A percentile compares a stretch with the other conserved stretches of the same genome.
phyloP scores from a whole-genome alignment of 2,113 vertebrate species.

The Pseudorhombus dupliciocellatus region DNA sequence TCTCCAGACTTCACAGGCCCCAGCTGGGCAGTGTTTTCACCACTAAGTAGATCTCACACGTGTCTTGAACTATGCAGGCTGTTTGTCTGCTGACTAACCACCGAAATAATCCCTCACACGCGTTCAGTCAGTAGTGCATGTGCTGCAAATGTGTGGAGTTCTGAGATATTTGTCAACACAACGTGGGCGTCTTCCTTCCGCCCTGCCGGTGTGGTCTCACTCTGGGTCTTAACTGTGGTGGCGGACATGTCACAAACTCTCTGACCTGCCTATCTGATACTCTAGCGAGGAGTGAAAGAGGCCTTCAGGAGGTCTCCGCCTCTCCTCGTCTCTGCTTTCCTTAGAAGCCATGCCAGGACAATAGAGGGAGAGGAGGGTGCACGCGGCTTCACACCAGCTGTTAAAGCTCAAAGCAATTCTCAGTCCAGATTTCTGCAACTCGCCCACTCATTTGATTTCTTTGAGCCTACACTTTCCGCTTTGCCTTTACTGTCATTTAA shows the following conservation, averaged over 20 bases:
- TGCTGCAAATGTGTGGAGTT: slow-evolving; percentile 48
- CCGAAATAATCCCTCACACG: slow-evolving; percentile 59
- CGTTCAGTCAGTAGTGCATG: slow-evolving; percentile 43
- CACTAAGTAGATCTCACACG: slow-evolving; percentile 32
- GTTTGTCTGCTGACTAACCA: slow-evolving; percentile 46
- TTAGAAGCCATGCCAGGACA: slow-evolving; percentile 78
- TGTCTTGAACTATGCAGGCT: slow-evolving; percentile 45
- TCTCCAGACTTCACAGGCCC: slow-evolving; percentile 16
- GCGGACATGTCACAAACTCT: slow-evolving; percentile 53
- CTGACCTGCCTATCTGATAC: slow-evolving; percentile 52
- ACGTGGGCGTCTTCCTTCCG: slow-evolving; percentile 67
- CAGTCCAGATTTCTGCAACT: slow-evolving; percentile 53
- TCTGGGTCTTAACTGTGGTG: slow-evolving; percentile 46
- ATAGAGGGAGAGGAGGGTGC: slow-evolving; percentile 56
- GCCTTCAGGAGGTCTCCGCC: slow-evolving; percentile 66
- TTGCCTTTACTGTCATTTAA: slow-evolving; percentile 46
- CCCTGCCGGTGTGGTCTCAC: slow-evolving; percentile 41
- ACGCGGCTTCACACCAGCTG: slow-evolving; percentile 75
- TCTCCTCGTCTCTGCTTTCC: slow-evolving; percentile 53
- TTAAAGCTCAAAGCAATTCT: slow-evolving; percentile 69
- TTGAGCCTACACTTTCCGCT: slow-evolving; percentile 63
- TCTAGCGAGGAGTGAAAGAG: slow-evolving; percentile 49
- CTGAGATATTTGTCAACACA: slow-evolving; percentile 61
- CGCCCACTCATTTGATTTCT: slow-evolving; percentile 51
- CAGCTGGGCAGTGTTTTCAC: slow-evolving; percentile 29